phyloP scores from a whole-genome alignment of 2,113 vertebrate genomes.

The Grallaria varia region DNA sequence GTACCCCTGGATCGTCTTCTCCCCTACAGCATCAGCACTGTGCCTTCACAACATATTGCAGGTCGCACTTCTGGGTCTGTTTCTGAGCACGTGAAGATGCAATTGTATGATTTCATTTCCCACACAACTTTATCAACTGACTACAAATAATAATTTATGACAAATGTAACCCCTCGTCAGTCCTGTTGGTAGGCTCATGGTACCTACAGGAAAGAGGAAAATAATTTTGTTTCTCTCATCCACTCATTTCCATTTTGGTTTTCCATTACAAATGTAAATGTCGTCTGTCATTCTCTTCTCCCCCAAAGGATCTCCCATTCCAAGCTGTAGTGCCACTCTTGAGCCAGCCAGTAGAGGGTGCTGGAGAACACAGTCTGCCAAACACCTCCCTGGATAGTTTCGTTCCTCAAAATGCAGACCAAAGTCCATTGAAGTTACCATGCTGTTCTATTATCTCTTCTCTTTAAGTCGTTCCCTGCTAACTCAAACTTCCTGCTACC shows the following conservation, averaged over 20 bases:
- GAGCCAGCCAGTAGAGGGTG: slow-evolving; percentile 37
- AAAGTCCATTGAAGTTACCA: neutral
- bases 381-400: neutral
- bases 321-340: neutral
- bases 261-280: neutral
- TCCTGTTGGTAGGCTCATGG: neutral
- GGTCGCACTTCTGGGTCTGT: neutral
- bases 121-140: neutral
- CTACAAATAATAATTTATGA: neutral
- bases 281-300: neutral
- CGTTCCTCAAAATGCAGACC: neutral
- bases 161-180: neutral
- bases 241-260: neutral
- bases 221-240: neutral
- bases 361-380: neutral
- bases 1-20: neutral
- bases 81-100: fast-evolving
- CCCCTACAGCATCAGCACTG: neutral
- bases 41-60: fast-evolving
- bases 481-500: neutral
- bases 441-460: neutral
- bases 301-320: neutral
- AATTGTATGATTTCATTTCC: neutral
- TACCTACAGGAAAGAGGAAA: neutral
- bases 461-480: neutral